Evolutionary conservation across 2,797 vertebrate species (phyloP), one percentile per base, ranked within the genome.

Genomic region (Sebastes taczanowskii): DNA sequence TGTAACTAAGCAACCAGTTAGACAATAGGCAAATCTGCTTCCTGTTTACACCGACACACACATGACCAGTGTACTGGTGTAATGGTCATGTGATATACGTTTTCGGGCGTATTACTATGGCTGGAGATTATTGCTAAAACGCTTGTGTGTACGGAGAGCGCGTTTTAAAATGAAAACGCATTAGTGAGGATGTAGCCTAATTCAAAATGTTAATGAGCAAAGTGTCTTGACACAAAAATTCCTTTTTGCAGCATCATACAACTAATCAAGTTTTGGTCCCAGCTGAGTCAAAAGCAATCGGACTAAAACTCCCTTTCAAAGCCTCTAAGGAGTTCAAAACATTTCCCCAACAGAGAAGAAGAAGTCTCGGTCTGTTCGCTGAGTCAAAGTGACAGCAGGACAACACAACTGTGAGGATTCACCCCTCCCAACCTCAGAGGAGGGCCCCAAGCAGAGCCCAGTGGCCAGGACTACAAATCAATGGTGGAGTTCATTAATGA

Each of bases 401-500:
- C 74, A 89, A 88, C 85, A 87, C 66, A 83, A 85, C 85, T 86
- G 86, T 73, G 74, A 90, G 71, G 82, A 84, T 62, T 69, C 81
- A 68, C 30, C 70, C 77, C 80, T 69, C 63, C 84, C 72, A 72
- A 27, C 27, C 27, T 27, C 27, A 27, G 27, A 27, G 27, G 27
- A 27, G 27, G 49, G 61, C 71, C 85, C 74, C 69, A 61, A 74
- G 69, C 58, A 38, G 63, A 65, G 73, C 61, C 3, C 10, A 84
- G 82, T 35, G 83, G 70, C 59, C 35, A 7, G 46, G 71, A 82
- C 90, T 82, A 83, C 90, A 91, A 93, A 94, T 94, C 94, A 95
- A 93, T 91, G 87, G 67, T 0, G 30, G 88, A 92, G 90, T 94
- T 95, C 92, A 95, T 95, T 95, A 96, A 94, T 91, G 91, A 92